phyloP scores from a whole-genome alignment of 1,140 invertebrate genomes.

The Octopus bimaculoides region DNA sequence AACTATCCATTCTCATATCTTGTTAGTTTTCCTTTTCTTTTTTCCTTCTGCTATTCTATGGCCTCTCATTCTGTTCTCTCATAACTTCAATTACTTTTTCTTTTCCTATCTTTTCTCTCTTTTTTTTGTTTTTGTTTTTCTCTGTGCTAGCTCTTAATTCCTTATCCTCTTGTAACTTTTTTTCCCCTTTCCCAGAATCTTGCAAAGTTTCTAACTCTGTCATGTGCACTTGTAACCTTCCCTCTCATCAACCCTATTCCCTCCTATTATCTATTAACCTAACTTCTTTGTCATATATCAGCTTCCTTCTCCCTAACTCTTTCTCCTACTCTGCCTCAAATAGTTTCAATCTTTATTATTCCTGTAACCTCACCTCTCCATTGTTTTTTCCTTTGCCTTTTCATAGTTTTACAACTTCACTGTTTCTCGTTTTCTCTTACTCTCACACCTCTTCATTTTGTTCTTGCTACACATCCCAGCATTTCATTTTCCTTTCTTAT shows the following conservation, averaged over 20 bases:
- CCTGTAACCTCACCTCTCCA: not conserved
- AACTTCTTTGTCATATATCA: not conserved
- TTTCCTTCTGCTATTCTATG: not conserved
- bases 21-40: not conserved
- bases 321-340: not conserved
- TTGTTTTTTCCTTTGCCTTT: not conserved
- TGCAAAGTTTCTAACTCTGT: no score
- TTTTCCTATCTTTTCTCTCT: not conserved
- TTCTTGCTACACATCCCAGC: not conserved
- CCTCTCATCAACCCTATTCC: no score
- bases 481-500: not conserved
- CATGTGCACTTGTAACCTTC: no score
- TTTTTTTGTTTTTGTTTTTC: not conserved
- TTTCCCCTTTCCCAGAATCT: not conserved
- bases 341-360: not conserved
- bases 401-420: not conserved
- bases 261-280: no score
- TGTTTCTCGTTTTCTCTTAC: not conserved
- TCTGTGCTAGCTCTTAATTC: not conserved
- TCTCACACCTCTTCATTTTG: not conserved
- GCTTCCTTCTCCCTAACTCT: not conserved
- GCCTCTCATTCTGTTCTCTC: not conserved
- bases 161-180: not conserved
- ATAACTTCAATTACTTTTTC: not conserved
- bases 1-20: not conserved